A percentile compares a stretch with the other conserved stretches of the same genome.
Evolutionary conservation across 1,140 invertebrate species (phyloP).

Genomic region (Drosophila seguyi): DNA sequence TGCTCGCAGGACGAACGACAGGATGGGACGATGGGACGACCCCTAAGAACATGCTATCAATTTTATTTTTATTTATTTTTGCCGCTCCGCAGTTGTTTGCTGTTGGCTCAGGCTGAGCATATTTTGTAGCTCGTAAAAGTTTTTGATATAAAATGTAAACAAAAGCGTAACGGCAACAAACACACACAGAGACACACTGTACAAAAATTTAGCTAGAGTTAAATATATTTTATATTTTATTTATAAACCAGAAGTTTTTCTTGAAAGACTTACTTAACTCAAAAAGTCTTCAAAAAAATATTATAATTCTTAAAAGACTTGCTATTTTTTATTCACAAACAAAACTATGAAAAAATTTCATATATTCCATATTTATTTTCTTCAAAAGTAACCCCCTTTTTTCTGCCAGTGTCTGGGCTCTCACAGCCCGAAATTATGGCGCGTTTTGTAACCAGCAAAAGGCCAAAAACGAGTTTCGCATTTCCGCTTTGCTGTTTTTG

Average conservation of each 20-base stretch:
- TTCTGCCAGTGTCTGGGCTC: slow-evolving; percentile 9
- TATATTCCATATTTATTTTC: neutral
- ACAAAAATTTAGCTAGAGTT: neutral
- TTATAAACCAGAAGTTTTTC: neutral
- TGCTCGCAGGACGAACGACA: slow-evolving; percentile 3
- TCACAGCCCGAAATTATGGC: slow-evolving; percentile 37
- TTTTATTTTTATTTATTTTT: slow-evolving; percentile 76
- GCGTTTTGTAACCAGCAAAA: slow-evolving; percentile 53
- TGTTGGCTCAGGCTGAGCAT: slow-evolving; percentile 63
- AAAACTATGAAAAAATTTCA: neutral
- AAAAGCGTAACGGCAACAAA: slow-evolving; percentile 34
- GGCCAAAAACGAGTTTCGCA: slow-evolving; percentile 48
- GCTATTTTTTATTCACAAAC: neutral
- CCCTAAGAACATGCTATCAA: slow-evolving; percentile 69
- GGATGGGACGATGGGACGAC: neutral
- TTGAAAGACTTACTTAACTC: neutral
- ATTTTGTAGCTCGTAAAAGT: slow-evolving; percentile 82
- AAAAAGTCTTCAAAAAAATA: neutral
- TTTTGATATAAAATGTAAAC: slow-evolving; percentile 82
- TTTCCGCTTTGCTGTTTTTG: slow-evolving; percentile 45
- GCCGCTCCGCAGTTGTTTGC: slow-evolving; percentile 62
- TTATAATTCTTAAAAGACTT: neutral
- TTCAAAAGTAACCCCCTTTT: neutral
- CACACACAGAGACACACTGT: slow-evolving; percentile 8
- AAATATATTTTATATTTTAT: neutral